Percentiles rank a stretch among this genome's conserved stretches.
phyloP scores from a whole-genome alignment of 30 jellyfish, hydroid and myxozoan species.

The Chrysaora quinquecirrha region DNA sequence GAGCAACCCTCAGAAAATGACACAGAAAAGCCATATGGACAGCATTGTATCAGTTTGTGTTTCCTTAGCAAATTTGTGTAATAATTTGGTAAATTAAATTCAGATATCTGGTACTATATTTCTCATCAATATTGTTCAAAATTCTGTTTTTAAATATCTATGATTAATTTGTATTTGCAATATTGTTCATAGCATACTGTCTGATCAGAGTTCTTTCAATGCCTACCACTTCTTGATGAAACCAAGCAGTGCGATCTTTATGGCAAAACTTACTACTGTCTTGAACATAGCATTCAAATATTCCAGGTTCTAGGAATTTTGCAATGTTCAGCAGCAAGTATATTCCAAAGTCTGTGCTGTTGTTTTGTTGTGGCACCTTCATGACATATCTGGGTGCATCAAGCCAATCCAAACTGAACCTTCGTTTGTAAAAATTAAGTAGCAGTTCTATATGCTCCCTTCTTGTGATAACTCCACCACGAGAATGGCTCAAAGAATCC shows the following conservation, averaged over 20 bases:
- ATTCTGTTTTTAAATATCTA: too few relatives aligned
- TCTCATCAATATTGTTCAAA: too few relatives aligned
- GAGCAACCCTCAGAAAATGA: constrained; percentile 8
- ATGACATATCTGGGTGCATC: constrained; percentile 1
- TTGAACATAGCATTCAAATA: not conserved
- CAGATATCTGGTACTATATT: too few relatives aligned
- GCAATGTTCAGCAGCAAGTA: constrained; percentile 11
- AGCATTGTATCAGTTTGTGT: constrained; percentile 25
- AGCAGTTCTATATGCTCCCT: not conserved
- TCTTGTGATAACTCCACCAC: constrained; percentile 18
- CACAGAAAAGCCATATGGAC: constrained; percentile 34
- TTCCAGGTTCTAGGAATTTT: constrained; percentile 1
- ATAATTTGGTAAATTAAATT: constrained; percentile 3
- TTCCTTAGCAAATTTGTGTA: constrained; percentile 26
- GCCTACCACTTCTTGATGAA: too few relatives aligned
- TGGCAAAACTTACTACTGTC: constrained; percentile 1
- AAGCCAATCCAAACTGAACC: not conserved
- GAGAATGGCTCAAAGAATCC: constrained; percentile 43
- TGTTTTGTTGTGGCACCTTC: constrained; percentile 28
- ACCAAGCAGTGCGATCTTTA: too few relatives aligned
- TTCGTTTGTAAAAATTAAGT: not conserved
- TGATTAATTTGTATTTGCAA: too few relatives aligned
- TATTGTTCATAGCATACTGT: too few relatives aligned
- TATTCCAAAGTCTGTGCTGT: constrained; percentile 40
- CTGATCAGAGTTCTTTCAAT: too few relatives aligned